A percentile compares a stretch with the other conserved stretches of the same genome.
These are phyloP conservation scores for Cephus rjabovi DNA, from an alignment of 2,888 invertebrate genomes.

Conservation along the genomic window DNA sequence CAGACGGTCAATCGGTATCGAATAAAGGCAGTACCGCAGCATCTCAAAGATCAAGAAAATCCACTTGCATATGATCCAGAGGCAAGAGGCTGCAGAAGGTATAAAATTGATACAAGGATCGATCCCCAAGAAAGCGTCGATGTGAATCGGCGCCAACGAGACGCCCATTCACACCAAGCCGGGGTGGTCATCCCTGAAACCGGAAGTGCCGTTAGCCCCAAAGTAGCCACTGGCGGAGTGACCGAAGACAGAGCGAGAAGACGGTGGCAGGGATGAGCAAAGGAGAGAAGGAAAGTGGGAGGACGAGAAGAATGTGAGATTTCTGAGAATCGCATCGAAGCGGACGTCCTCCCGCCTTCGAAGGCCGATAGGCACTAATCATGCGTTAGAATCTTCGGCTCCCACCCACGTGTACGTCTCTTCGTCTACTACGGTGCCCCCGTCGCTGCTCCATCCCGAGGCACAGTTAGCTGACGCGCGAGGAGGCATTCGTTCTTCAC, in stretches of 20 bases:
- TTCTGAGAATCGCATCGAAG: constrained; percentile 37
- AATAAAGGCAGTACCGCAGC: background rate
- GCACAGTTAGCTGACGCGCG: background rate
- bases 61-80: background rate
- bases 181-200: background rate
- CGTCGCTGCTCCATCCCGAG: constrained; percentile 37
- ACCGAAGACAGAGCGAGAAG: background rate
- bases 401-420: background rate
- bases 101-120: background rate
- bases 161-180: background rate
- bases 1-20: background rate
- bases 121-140: background rate
- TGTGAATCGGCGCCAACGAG: background rate
- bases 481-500: background rate
- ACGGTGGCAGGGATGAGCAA: background rate
- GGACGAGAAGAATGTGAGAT: constrained; percentile 25
- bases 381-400: constrained; percentile 41
- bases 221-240: background rate
- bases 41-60: background rate
- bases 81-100: background rate
- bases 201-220: background rate
- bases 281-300: background rate
- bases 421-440: constrained; percentile 13
- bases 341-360: constrained; percentile 24
- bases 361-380: constrained; percentile 34